Base-by-base conservation (phyloP, 2,888 invertebrate species). In the Ochlodes sylvanus region DNA sequence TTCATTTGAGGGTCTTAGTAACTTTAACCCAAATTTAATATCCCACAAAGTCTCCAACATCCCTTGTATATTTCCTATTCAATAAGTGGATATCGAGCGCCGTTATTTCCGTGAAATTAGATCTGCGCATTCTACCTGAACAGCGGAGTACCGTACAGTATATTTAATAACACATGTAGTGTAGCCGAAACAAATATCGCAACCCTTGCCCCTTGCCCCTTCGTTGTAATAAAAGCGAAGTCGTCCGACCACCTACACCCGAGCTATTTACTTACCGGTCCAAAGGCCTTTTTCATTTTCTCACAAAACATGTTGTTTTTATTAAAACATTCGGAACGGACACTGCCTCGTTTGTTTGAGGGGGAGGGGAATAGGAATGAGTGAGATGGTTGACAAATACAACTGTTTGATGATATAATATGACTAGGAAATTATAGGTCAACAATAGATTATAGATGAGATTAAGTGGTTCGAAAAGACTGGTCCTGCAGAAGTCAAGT, bases 281-380 rank as follows among this genome's bases (percentile, higher is more conserved):
- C 71, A 69, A 69, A 68, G 60, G 75, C 75, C 77, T 81, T 81
- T 86, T 85, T 84, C 83, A 83, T 86, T 84, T 84, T 80, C 78
- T 79, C 76, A 77, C 75, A 77, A 78, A 83, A 82, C 75, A 81
- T 78, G 78, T 79, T 80, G 80, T 78, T 81, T 84, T 83, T 84
- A 84, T 81, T 82, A 80, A 81, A 82, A 78, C 77, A 72, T 72
- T 75, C 71, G 70, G 72, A 73, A 74, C 78, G 71, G 78, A 76
- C 77, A 76, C 62, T 47, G 44, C 38, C 52, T 68, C 64, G 69
- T 68, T 70, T 65, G 17, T 3, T 17, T 12, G n/a, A 7, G 17
- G 17, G 3, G 14, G 17, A 50, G 7, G 19, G 17, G n/a, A 7
- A 7, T 6, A 17, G 7, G n/a, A 17, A 17, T 17, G 44, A 17